Percentiles rank a stretch among this genome's conserved stretches.
Evolutionary conservation across 92 coral and sea anemone genomes (phyloP).

Genomic region (Palythoa grandis): DNA sequence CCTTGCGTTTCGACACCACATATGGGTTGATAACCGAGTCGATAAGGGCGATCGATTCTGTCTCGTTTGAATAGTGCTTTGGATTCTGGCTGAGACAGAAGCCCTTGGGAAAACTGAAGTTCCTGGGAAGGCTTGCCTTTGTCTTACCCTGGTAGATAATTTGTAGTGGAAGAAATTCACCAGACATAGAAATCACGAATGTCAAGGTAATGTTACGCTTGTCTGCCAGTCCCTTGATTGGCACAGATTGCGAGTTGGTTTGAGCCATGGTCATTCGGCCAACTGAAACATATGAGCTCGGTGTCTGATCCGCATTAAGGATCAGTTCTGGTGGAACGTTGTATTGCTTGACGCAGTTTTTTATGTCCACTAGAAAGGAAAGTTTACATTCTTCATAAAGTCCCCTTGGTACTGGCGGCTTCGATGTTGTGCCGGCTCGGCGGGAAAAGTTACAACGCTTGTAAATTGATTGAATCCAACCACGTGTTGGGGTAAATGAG

Average conservation of each 20-base stretch:
- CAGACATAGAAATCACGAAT: too few relatives aligned
- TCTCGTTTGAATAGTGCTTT: neutral
- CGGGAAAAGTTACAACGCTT: too few relatives aligned
- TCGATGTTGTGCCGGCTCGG: neutral
- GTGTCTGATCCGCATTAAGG: conserved; percentile 55
- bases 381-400: conserved; percentile 16
- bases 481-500: too few relatives aligned
- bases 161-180: conserved; percentile 28
- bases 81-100: neutral
- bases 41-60: neutral
- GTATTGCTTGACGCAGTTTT: neutral
- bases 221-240: conserved; percentile 40
- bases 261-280: conserved; percentile 75
- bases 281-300: conserved; percentile 63
- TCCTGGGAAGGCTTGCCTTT: conserved; percentile 10
- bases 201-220: too few relatives aligned
- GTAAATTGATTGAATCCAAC: too few relatives aligned
- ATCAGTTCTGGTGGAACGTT: conserved; percentile 28
- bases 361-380: conserved; percentile 3
- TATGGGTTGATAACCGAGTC: conserved; percentile 37
- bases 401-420: neutral
- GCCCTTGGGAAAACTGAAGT: too few relatives aligned
- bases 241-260: conserved; percentile 39
- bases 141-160: conserved; percentile 4
- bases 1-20: conserved; percentile 44